Evolutionary conservation across 2,113 vertebrate species (phyloP), one percentile per base, ranked within the genome.

Genomic region (Naja naja): DNA sequence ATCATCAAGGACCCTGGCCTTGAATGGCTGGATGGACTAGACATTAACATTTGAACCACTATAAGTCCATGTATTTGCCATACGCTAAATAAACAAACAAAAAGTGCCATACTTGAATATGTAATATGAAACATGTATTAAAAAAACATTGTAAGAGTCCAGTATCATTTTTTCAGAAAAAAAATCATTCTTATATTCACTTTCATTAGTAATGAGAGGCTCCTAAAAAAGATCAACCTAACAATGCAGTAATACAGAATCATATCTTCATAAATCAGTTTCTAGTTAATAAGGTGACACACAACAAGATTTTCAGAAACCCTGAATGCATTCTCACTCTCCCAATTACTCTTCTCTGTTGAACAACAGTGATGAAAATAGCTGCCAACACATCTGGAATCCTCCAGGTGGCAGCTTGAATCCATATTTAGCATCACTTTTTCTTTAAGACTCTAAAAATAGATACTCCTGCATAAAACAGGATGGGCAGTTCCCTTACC

Each of bases 381-480:
- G 90, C 74, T 39, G 74, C 91, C 74, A n/a, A 92, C 52, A 87
- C 93, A 95, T 89, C n/a, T 87, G 43, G 47, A 89, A 89, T 96
- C 97, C 97, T 95, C 96, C 95, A 97, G 96, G 93, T 95, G 97
- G 96, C 96, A 96, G 94, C 95, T 92, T 92, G 94, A 96, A 95
- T 94, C 91, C 93, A 27, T 94, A 49, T 90, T 96, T 89, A 90
- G 60, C 22, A 20, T 60, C 45, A 27, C 39, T 91, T 87, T 53
- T 85, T 55, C 39, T 27, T 85, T 81, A 81, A 81, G 74, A 39
- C 7, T 3, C 74, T 52, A 91, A 54, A 85, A 16, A 81, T 23
- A 85, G 34, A 16, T 34, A 39, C 30, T 64, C 20, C 22, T 12
- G 2, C 39, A 22, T 43, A 3, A 56, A 86, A 5, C 12, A 64